phyloP scores from a whole-genome alignment of 2,797 vertebrate genomes.

The Bovichtus variegatus region DNA sequence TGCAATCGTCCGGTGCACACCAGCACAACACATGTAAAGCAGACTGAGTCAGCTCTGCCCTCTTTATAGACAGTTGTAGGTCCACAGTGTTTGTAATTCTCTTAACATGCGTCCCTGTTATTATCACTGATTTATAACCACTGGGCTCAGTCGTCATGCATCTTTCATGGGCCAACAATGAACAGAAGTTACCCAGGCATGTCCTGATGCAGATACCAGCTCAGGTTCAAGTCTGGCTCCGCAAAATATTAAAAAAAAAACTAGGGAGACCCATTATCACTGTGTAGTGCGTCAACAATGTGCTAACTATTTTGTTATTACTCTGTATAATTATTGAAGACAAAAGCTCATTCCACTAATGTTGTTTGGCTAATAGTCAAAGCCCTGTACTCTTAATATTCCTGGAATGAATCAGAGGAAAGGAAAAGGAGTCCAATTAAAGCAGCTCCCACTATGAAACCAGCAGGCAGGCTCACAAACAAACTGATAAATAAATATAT shows the following conservation, averaged over 20 bases:
- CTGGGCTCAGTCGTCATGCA: slow-evolving; percentile 39
- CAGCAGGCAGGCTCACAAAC: slow-evolving; percentile 42
- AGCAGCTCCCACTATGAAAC: slow-evolving; percentile 49
- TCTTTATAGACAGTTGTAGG: slow-evolving; percentile 38
- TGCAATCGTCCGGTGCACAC: slow-evolving; percentile 35
- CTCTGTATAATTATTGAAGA: slow-evolving; percentile 69
- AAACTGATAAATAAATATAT: slow-evolving; percentile 44
- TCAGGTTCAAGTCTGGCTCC: slow-evolving; percentile 39
- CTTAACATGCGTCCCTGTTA: slow-evolving; percentile 47
- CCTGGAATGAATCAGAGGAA: slow-evolving; percentile 48
- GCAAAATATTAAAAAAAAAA: no score
- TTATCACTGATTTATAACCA: slow-evolving; percentile 60
- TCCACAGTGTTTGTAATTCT: slow-evolving; percentile 16
- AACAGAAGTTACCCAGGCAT: slow-evolving; percentile 52
- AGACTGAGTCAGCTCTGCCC: slow-evolving; percentile 48
- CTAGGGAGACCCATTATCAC: slow-evolving; percentile 57
- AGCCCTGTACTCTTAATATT: slow-evolving; percentile 49
- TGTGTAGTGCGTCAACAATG: slow-evolving; percentile 36
- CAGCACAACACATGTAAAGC: slow-evolving; percentile 36
- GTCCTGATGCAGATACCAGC: slow-evolving; percentile 27
- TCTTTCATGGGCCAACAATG: slow-evolving; percentile 56
- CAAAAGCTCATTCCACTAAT: slow-evolving; percentile 64
- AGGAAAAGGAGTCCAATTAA: slow-evolving; percentile 63
- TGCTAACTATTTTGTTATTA: slow-evolving; percentile 64
- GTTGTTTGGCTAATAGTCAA: slow-evolving; percentile 63